Base-by-base conservation (phyloP, 2,888 invertebrate species). In the Laothoe populi region DNA sequence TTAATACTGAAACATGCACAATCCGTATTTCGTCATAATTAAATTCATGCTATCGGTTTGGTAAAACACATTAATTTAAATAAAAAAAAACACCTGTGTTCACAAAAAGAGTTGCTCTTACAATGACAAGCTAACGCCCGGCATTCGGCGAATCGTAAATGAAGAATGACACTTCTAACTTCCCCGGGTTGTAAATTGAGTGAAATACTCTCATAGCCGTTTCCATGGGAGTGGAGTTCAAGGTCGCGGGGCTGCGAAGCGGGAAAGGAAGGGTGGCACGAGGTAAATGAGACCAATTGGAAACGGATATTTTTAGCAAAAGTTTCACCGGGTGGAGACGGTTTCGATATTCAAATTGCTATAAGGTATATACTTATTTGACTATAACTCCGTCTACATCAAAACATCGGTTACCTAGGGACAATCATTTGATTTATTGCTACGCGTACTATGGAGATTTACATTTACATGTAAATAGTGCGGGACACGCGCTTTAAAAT, bases 161-260 rank as follows among this genome's bases (percentile, higher is more conserved):
- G 74, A 71, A 68, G 70, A 72, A 68, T 68, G 72, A 70, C 74
- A 70, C 69, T 78, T 66, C 64, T 75, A 78, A 79, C 67, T 75
- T 72, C 65, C 49, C 61, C 61, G 66, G 64, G 57, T 65, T 66
- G 69, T 44, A 66, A 67, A 70, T 64, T 62, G 70, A 63, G 64
- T 65, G 68, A 65, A 70, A 72, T 74, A 71, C 68, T 73, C 74
- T 73, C 67, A 67, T 70, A 68, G 66, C 64, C 63, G 63, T 66
- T 66, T 35, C 35, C 53, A 42, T n/a, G 42, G 31, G 31, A 53
- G 35, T 11, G 31, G 35, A 35, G 31, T 31, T 53, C 53, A 35
- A 53, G 53, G 53, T 53, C 53, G 11, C 23, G 11, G n/a, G 45
- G 45, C 13, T 24, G 24, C 11, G 46, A 24, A 23, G 23, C 11